Conservation (phyloP, 2,797 vertebrate species). For the Myiotriccus ornatus region DNA sequence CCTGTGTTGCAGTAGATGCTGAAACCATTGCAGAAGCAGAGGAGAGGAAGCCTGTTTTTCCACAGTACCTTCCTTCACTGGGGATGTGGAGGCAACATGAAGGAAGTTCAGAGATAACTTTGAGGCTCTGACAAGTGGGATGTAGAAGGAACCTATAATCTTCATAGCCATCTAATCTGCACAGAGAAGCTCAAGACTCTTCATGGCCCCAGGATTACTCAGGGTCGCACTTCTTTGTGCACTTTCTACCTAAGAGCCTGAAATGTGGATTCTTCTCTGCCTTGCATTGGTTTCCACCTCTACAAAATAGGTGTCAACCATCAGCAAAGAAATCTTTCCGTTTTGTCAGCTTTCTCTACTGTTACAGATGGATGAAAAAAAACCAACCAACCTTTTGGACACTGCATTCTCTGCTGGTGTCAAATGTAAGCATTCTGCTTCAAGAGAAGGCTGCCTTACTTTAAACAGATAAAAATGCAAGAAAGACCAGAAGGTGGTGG, state of each 20-base stretch:
- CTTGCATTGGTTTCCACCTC: neutral
- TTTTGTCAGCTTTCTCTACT: neutral
- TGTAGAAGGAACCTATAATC: neutral
- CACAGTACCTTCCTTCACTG: neutral
- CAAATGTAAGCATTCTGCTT: neutral
- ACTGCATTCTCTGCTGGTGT: neutral
- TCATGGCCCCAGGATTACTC: neutral
- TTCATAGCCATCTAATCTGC: neutral
- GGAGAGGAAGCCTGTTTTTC: neutral
- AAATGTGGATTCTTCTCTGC: neutral
- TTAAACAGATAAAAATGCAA: neutral
- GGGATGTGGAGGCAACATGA: rapidly evolving
- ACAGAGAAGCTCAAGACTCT: neutral
- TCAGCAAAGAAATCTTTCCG: neutral
- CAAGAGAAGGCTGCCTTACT: neutral
- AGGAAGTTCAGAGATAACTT: neutral
- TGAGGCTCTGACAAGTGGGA: neutral
- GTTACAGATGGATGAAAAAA: neutral
- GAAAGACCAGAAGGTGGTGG: neutral
- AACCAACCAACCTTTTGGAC: neutral
- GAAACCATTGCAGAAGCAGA: neutral
- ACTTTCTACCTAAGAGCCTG: neutral
- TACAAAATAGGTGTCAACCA: neutral
- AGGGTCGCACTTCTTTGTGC: neutral
- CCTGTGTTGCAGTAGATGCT: neutral